A percentile compares a stretch with the other conserved stretches of the same genome.
These are phyloP conservation scores for Meriones unguiculatus DNA, from an alignment of 2,113 vertebrate species.

Conservation along the genomic window DNA sequence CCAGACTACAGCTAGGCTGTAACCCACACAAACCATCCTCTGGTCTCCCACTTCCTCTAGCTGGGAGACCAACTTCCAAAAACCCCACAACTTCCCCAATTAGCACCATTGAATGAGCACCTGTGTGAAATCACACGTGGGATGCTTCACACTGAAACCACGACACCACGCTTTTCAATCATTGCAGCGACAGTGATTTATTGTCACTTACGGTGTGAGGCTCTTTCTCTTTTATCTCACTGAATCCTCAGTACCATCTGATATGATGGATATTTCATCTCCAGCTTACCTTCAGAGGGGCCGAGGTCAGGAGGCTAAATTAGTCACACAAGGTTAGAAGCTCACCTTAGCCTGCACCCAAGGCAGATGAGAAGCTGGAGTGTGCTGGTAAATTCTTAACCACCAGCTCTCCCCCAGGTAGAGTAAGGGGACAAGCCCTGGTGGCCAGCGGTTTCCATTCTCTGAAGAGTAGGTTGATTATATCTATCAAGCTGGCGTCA, in stretches of 20 bases:
- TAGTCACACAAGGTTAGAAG: no score
- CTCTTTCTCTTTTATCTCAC: neutral
- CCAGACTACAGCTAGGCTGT: neutral
- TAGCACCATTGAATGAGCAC: neutral
- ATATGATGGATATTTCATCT: accelerated
- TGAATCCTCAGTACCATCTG: neutral
- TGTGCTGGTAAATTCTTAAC: neutral
- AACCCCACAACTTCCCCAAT: neutral
- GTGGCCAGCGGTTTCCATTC: accelerated
- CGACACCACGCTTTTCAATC: neutral
- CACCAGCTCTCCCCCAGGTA: no score
- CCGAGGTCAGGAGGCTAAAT: neutral
- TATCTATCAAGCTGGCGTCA: neutral
- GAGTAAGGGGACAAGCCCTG: neutral
- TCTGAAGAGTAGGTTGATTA: neutral
- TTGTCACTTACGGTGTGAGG: accelerated
- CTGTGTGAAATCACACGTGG: neutral
- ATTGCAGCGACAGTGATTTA: accelerated
- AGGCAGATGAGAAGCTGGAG: neutral
- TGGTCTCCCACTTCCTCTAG: neutral
- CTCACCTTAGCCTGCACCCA: no score
- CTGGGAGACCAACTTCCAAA: neutral
- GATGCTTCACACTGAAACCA: neutral
- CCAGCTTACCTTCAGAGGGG: neutral
- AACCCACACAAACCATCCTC: neutral